Evolutionary conservation across 2,888 invertebrate species (phyloP), one percentile per base, ranked within the genome.

Genomic region (Drosophila parthenogenetica): DNA sequence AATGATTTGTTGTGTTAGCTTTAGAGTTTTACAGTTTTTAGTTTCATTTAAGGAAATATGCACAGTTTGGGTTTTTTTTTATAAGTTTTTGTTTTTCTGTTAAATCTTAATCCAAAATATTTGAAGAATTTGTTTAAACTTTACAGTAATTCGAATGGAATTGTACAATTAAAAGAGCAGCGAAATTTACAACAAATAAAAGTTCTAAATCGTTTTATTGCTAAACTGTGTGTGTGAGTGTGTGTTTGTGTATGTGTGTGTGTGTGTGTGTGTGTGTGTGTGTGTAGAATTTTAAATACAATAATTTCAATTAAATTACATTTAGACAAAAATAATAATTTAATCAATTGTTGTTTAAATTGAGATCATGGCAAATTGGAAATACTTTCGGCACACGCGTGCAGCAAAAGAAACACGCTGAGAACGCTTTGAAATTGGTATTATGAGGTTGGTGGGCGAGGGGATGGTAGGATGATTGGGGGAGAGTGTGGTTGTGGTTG

Each of bases 281-380:
- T 61, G 45, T 53, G 50, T 45, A 65, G 60, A 54, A 58, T 61
- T 70, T 75, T 77, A 79, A 69, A 77, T 62, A 62, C 61, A 61
- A 61, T 77, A 85, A 79, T 82, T 85, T 85, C 85, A 81, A 77
- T 82, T 79, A 78, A 78, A 83, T 86, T 83, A 83, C 71, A 83
- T 78, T 77, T 75, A 77, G 66, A 66, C 69, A 75, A 74, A 29
- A 81, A 81, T 62, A 62, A 77, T 72, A 81, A 77, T 72, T 67
- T 74, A 80, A 54, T 54, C 25, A 71, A 81, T 80, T 76, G 69
- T 73, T 71, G 69, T 68, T 71, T 71, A 74, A 77, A 77, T 80
- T 83, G 83, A 83, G 83, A 83, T 83, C 83, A 86, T 86, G 77
- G 75, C 82, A 71, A 77, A 85, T 78, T 86, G 80, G 80, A 73